phyloP scores from a whole-genome alignment of 2,113 vertebrate genomes.

The Tonatia bakeri region DNA sequence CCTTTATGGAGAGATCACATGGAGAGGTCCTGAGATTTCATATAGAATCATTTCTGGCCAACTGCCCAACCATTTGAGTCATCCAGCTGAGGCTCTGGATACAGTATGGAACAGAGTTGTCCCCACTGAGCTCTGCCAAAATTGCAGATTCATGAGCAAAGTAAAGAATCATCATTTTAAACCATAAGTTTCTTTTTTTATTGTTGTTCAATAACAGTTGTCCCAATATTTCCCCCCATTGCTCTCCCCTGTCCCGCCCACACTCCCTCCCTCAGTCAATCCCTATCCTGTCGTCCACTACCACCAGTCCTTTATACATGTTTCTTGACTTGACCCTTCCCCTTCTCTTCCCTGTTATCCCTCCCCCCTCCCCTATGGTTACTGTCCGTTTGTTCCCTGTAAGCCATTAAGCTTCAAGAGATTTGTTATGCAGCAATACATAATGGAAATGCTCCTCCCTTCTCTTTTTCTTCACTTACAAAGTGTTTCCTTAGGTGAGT shows the following conservation, averaged over 20 bases:
- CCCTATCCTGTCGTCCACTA: too few species aligned
- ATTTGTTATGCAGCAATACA: not conserved
- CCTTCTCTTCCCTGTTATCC: too few species aligned
- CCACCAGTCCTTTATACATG: too few species aligned
- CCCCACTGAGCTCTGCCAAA: not conserved
- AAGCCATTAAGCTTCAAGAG: not conserved
- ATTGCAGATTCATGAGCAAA: not conserved
- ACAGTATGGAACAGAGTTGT: not conserved
- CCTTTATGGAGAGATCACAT: not conserved
- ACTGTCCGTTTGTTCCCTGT: too few species aligned
- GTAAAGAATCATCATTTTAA: not conserved
- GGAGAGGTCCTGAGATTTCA: not conserved
- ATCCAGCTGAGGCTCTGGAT: not conserved
- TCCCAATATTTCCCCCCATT: too few species aligned
- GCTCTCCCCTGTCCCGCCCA: too few species aligned
- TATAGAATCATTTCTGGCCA: not conserved
- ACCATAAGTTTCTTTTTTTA: not conserved
- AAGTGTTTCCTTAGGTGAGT: not conserved
- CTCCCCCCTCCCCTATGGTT: too few species aligned
- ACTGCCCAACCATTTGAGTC: not conserved
- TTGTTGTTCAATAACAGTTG: too few species aligned
- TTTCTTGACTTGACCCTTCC: too few species aligned
- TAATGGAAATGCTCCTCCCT: not conserved
- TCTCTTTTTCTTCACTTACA: conserved; percentile 3
- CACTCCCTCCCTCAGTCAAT: too few species aligned